Percentiles rank a stretch among this genome's conserved stretches.
These are phyloP conservation scores for Drosophila novamexicana DNA, from an alignment of 1,140 invertebrate species.

Conservation along the genomic window DNA sequence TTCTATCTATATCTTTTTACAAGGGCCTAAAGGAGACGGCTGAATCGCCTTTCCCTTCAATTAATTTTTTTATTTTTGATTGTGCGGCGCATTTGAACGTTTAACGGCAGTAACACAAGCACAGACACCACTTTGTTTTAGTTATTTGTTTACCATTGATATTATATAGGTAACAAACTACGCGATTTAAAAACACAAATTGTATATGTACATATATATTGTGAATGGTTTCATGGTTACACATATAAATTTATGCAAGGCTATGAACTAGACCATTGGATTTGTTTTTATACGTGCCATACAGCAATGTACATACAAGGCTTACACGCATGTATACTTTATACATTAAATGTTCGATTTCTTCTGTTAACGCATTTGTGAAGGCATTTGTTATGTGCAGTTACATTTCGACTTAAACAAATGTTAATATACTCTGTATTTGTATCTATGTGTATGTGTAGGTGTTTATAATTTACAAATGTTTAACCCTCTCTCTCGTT, in stretches of 20 bases:
- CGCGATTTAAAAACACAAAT: constrained; percentile 57
- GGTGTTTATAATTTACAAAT: constrained; percentile 43
- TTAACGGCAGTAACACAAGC: constrained; percentile 2
- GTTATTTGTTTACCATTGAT: constrained; percentile 23
- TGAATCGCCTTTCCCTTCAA: constrained; percentile 61
- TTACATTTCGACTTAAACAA: constrained; percentile 47
- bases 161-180: constrained; percentile 62
- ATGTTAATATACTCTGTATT: constrained; percentile 30
- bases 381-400: constrained; percentile 78
- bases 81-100: constrained; percentile 26
- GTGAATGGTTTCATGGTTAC: constrained; percentile 20
- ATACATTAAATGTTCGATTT: constrained; percentile 69
- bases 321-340: constrained; percentile 36
- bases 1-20: constrained; percentile 46
- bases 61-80: constrained; percentile 52
- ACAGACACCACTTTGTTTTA: constrained; percentile 17
- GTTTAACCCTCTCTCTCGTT: constrained; percentile 20
- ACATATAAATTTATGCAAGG: constrained; percentile 30
- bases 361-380: constrained; percentile 62
- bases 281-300: constrained; percentile 24
- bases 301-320: constrained; percentile 4
- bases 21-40: constrained; percentile 65
- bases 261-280: constrained; percentile 38
- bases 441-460: constrained; percentile 9
- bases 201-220: constrained; percentile 48